Conservation (phyloP, 2,888 invertebrate genomes). For the Falcaria lacertinaria region DNA sequence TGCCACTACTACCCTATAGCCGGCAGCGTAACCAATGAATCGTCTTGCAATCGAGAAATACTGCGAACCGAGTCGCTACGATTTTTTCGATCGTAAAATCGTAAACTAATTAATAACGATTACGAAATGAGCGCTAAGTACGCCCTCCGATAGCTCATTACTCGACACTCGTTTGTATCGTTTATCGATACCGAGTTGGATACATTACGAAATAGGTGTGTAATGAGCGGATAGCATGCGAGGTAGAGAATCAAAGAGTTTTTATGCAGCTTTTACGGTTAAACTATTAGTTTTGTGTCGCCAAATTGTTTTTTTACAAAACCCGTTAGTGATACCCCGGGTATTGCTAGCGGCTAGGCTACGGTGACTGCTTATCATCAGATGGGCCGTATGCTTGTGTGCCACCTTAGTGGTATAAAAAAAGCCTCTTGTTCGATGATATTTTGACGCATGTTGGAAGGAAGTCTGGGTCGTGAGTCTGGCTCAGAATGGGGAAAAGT, state of each 20-base stretch:
- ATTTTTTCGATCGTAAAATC: constrained; percentile 38
- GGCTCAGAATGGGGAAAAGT: too few relatives aligned
- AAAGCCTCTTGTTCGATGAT: too few relatives aligned
- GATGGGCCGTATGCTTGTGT: too few relatives aligned
- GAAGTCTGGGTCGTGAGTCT: too few relatives aligned
- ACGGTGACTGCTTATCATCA: too few relatives aligned
- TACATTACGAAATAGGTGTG: constrained; percentile 21
- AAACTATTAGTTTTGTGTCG: too few relatives aligned
- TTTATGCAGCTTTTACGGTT: too few relatives aligned
- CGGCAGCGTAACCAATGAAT: constrained; percentile 12
- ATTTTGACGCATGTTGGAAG: too few relatives aligned
- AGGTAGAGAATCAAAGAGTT: background rate
- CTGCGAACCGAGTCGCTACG: constrained; percentile 16
- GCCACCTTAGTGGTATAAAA: too few relatives aligned
- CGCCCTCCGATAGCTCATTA: constrained; percentile 34
- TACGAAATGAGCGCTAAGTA: constrained; percentile 44
- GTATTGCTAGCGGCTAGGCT: too few relatives aligned
- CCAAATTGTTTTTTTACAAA: too few relatives aligned
- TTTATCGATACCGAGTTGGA: constrained; percentile 12
- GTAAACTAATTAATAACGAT: constrained; percentile 54
- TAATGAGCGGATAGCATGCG: constrained; percentile 8
- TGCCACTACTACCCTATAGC: constrained; percentile 16
- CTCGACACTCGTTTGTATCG: constrained; percentile 22
- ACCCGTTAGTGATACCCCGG: too few relatives aligned
- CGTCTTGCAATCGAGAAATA: constrained; percentile 30